Evolutionary conservation across 2,888 invertebrate genomes (phyloP), one percentile per base, ranked within the genome.

Genomic region (Xanthorhoe designata): DNA sequence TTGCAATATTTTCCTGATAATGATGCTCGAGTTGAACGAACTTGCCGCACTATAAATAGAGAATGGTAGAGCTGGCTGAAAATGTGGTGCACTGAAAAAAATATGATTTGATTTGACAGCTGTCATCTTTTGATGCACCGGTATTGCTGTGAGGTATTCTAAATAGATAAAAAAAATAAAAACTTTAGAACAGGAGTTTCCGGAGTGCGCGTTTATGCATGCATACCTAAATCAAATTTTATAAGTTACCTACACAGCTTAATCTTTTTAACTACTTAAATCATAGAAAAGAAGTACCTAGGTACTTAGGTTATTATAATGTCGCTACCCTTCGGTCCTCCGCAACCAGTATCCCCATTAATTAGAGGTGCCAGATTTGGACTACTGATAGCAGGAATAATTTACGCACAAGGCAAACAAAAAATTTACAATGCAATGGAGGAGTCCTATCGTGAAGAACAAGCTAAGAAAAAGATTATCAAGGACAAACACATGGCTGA

Each of bases 341-440:
- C 93, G 0, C 76, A 85, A 55, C 75, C 81, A 5, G 93, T 94
- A 0, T 93, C 94, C 0, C 92, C 93, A 18, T 65, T 92, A 29
- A 90, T 94, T 66, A 82, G 93, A 65, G 89, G 87, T 6, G 61
- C 78, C 7, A 81, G 94, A 72, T 92, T 80, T 73, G 83, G 75
- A 32, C 70, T 91, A 1, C 75, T 94, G 1, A 50, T 91, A 38
- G 85, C 88, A 47, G 93, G 94, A 6, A 83, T 93, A 24, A 10
- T 92, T 8, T 91, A 91, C 68, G 93, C 84, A 4, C 66, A 73
- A 35, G 72, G 75, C 0, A 93, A 92, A 72, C 87, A 89, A 72
- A 73, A 35, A 0, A 29, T 80, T 0, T 92, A 93, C 72, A 77
- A 80, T n/a, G 35, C 63, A 0, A 66, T 78, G 76, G 92, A 91